phyloP scores from a whole-genome alignment of 2,113 vertebrate genomes.

The Poeciliopsis prolifica region DNA sequence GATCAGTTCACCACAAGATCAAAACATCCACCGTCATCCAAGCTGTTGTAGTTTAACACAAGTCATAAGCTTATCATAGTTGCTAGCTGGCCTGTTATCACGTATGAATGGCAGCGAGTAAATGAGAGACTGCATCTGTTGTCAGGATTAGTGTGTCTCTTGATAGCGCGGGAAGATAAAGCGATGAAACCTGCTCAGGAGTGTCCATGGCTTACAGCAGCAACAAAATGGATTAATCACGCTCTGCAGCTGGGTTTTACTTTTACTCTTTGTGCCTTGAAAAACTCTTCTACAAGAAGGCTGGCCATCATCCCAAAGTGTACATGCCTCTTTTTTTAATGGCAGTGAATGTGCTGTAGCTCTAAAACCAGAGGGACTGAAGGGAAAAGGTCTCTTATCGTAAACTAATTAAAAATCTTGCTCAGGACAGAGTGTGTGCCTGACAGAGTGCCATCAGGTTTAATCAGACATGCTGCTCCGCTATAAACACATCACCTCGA shows the following conservation, averaged over 20 bases:
- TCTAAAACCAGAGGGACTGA: slow-evolving; percentile 44
- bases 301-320: slow-evolving; percentile 30
- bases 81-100: not conserved
- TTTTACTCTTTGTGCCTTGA: slow-evolving; percentile 21
- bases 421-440: slow-evolving; percentile 35
- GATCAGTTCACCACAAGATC: slow-evolving; percentile 25
- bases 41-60: not conserved
- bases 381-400: slow-evolving; percentile 57
- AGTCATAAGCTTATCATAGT: slow-evolving; percentile 30
- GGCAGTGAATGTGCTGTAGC: slow-evolving; percentile 42
- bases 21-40: not conserved
- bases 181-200: slow-evolving; percentile 34
- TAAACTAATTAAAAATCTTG: slow-evolving; percentile 71
- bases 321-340: slow-evolving; percentile 1
- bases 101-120: slow-evolving; percentile 27
- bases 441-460: slow-evolving; percentile 60
- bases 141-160: slow-evolving; percentile 45
- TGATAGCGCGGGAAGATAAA: slow-evolving; percentile 27
- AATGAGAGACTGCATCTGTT: slow-evolving; percentile 47
- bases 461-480: slow-evolving; percentile 62
- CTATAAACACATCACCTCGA: slow-evolving; percentile 68
- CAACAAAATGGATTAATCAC: slow-evolving; percentile 46
- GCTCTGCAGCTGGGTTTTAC: slow-evolving; percentile 8
- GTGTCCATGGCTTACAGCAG: slow-evolving; percentile 36
- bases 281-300: slow-evolving; percentile 30